Conservation (phyloP, 2,888 invertebrate genomes). For the Mimas tiliae region DNA sequence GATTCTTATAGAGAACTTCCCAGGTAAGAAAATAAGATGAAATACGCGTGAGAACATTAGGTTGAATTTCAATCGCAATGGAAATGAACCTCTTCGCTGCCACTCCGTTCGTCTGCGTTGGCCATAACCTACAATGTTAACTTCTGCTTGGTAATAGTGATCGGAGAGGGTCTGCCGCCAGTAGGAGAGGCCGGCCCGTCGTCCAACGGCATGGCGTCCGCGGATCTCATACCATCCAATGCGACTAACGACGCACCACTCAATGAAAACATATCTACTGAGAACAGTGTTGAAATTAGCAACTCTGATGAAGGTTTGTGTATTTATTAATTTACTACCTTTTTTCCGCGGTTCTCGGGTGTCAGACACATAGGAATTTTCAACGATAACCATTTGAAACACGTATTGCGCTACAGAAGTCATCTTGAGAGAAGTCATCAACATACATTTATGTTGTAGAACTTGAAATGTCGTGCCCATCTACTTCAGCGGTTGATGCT, state of each 20-base stretch:
- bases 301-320: slow-evolving; percentile 30
- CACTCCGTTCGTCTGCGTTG: no score
- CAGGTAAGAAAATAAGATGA: no score
- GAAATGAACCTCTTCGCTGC: no score
- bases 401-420: background rate
- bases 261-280: background rate
- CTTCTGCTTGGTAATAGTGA: background rate
- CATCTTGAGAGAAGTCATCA: background rate
- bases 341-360: no score
- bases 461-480: slow-evolving; percentile 5
- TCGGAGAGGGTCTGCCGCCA: background rate
- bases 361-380: no score
- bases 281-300: slow-evolving; percentile 21
- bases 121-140: background rate
- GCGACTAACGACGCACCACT: background rate
- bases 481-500: background rate
- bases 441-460: slow-evolving; percentile 1
- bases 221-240: background rate
- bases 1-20: no score
- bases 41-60: no score
- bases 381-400: no score
- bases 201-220: slow-evolving; percentile 1
- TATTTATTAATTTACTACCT: background rate
- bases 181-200: background rate
- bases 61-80: no score